Conservation (phyloP, 2,797 vertebrate genomes). For the Taeniopygia guttata region DNA sequence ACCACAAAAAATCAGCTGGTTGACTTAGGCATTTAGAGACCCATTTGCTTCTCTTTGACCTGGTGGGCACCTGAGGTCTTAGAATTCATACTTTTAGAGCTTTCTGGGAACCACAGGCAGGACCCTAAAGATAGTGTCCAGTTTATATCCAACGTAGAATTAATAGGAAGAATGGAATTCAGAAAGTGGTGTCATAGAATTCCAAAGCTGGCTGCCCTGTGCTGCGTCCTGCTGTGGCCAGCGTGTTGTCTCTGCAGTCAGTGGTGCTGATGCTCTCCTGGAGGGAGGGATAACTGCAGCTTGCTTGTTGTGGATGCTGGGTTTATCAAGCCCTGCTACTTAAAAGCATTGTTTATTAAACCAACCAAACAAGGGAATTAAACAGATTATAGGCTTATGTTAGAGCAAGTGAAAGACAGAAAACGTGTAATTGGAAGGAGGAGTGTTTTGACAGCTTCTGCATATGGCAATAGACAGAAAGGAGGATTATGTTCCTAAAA, state of each 20-base stretch:
- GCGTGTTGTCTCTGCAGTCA: rapidly evolving
- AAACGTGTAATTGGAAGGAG: conserved; percentile 28
- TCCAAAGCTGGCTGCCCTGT: not conserved
- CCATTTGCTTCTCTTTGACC: not conserved
- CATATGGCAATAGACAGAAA: conserved; percentile 35
- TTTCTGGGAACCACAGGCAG: not conserved
- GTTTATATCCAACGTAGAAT: not conserved
- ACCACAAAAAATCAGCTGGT: not conserved
- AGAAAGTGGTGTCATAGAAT: not conserved
- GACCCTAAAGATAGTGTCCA: not conserved
- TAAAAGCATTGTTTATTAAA: conserved; percentile 51
- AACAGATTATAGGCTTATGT: conserved; percentile 48
- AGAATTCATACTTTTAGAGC: not conserved
- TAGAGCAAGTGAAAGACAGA: conserved; percentile 36
- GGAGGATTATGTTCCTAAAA: conserved; percentile 10
- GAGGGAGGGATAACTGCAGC: not conserved
- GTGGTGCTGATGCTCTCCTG: not conserved
- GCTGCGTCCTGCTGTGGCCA: not conserved
- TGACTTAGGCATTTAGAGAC: not conserved
- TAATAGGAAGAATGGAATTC: not conserved
- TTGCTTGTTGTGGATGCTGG: not conserved
- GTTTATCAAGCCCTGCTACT: not conserved
- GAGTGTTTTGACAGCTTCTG: conserved; percentile 60
- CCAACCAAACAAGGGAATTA: conserved; percentile 50
- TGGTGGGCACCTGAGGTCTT: not conserved